Evolutionary conservation across 2,797 vertebrate genomes (phyloP).

Genomic region (Sebastes ruberrimus): DNA sequence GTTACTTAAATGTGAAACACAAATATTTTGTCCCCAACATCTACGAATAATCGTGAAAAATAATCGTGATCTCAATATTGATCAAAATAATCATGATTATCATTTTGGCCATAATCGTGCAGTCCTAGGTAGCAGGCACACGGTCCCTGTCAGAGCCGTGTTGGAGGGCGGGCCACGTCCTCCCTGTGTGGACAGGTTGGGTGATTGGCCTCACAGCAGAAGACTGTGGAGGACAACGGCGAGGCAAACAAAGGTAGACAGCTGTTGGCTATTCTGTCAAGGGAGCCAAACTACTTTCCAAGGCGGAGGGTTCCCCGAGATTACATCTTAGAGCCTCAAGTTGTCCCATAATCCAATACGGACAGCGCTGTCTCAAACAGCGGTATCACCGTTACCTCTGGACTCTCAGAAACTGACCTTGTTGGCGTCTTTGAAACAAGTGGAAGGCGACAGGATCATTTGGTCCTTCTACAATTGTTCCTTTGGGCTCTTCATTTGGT

Average conservation of each 20-base stretch:
- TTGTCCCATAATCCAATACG: conserved; percentile 25
- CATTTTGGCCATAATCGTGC: too few relatives aligned
- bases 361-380: neutral
- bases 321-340: conserved; percentile 19
- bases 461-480: neutral
- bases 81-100: too few relatives aligned
- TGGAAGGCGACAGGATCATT: neutral
- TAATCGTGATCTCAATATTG: too few relatives aligned
- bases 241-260: conserved; percentile 32
- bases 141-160: neutral
- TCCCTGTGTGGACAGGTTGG: conserved; percentile 6
- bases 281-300: conserved; percentile 28
- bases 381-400: conserved; percentile 8
- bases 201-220: conserved; percentile 13
- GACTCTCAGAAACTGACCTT: conserved; percentile 17
- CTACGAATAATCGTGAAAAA: too few relatives aligned
- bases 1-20: too few relatives aligned
- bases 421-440: neutral
- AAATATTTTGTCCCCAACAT: too few relatives aligned
- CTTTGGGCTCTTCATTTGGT: neutral
- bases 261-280: conserved; percentile 22
- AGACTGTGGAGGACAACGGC: conserved; percentile 10
- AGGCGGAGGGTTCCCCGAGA: conserved; percentile 25
- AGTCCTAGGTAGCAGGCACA: neutral
- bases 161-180: neutral